Conservation (phyloP, 2,797 vertebrate genomes). For the Otolemur crassicaudatus region DNA sequence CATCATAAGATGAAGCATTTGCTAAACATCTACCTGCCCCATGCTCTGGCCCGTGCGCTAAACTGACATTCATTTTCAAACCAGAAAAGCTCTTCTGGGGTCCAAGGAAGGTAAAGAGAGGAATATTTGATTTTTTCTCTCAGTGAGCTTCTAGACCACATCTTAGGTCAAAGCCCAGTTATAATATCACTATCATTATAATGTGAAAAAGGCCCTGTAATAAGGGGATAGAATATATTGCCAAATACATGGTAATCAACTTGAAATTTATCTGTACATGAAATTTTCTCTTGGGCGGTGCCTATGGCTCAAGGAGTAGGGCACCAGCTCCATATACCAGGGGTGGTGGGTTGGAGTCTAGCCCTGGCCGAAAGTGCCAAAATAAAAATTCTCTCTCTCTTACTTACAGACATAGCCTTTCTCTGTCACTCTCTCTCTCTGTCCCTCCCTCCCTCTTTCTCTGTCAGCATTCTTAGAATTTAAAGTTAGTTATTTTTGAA, state of each 20-base stretch:
- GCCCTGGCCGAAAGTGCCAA: too few species aligned
- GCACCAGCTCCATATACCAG: too few species aligned
- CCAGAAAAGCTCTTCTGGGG: neutral
- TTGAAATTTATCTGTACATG: neutral
- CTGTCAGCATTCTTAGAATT: neutral
- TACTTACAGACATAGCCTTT: too few species aligned
- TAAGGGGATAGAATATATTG: neutral
- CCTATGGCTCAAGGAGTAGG: too few species aligned
- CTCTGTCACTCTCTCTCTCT: neutral
- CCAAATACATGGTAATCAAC: neutral
- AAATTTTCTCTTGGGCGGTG: neutral
- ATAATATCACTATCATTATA: neutral
- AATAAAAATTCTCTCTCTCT: neutral
- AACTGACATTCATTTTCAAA: neutral
- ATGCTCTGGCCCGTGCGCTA: neutral
- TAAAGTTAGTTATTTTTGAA: neutral
- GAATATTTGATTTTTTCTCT: neutral
- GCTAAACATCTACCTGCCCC: neutral
- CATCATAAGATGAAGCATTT: neutral
- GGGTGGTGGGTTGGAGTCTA: too few species aligned
- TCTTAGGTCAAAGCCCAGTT: neutral
- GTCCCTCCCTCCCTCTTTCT: neutral
- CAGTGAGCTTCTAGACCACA: neutral
- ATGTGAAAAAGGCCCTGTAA: neutral
- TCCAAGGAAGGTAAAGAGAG: neutral